Evolutionary conservation across 2,888 invertebrate species (phyloP).

Genomic region (Perizoma flavofasciatum): DNA sequence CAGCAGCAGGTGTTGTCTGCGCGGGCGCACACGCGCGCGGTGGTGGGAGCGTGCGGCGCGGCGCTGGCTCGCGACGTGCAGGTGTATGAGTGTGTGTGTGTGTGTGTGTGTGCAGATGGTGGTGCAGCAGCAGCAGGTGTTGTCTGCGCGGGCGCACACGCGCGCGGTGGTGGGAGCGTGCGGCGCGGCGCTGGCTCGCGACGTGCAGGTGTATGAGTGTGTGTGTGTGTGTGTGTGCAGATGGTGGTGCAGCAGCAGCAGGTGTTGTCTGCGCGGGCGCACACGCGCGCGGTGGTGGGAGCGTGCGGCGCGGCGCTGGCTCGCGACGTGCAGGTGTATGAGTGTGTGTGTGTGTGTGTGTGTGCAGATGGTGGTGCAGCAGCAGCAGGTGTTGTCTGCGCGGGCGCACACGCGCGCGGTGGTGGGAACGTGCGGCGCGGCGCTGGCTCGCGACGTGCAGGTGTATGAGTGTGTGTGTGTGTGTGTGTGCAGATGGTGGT

Average conservation of each 20-base stretch:
- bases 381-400: conserved; percentile 30
- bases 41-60: conserved; percentile 80
- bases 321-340: conserved; percentile 79
- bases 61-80: conserved; percentile 82
- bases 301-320: conserved; percentile 82
- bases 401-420: conserved; percentile 66
- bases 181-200: conserved; percentile 78
- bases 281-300: conserved; percentile 73
- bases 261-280: conserved; percentile 38
- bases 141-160: conserved; percentile 45
- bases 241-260: conserved; percentile 21
- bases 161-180: conserved; percentile 79
- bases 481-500: conserved; percentile 30
- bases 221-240: conserved; percentile 23
- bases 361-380: conserved; percentile 29
- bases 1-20: conserved; percentile 29
- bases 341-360: not conserved
- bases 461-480: too few species aligned
- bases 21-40: conserved; percentile 58
- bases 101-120: conserved; percentile 30
- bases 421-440: conserved; percentile 77
- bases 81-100: too few species aligned
- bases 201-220: too few species aligned
- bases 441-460: conserved; percentile 81
- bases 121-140: conserved; percentile 6